A percentile compares a stretch with the other conserved stretches of the same genome.
These are phyloP conservation scores for Axea sp. DNA, from an alignment of 2,888 invertebrate genomes.

Conservation along the genomic window DNA sequence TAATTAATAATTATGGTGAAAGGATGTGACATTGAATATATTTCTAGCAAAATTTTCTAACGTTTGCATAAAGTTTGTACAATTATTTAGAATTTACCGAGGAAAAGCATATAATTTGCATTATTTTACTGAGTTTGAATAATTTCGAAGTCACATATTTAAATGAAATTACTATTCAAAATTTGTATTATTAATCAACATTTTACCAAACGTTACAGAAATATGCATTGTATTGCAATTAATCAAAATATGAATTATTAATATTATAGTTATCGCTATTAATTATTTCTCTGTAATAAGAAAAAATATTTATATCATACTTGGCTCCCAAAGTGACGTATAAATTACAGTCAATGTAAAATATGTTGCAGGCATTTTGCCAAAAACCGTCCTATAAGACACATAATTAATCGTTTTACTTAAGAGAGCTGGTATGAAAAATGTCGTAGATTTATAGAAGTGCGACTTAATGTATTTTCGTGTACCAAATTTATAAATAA, in stretches of 20 bases:
- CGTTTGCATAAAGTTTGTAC: not conserved
- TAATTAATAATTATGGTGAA: constrained; percentile 11
- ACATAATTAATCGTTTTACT: constrained; percentile 59
- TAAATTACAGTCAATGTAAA: constrained; percentile 59
- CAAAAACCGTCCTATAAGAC: constrained; percentile 55
- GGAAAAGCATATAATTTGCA: not conserved
- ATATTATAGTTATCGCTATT: constrained; percentile 10
- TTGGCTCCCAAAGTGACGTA: constrained; percentile 53
- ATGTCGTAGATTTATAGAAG: constrained; percentile 50
- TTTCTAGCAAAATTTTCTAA: not conserved
- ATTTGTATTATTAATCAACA: too few relatives aligned
- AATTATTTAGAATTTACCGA: not conserved
- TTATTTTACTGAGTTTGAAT: not conserved
- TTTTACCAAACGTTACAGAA: too few relatives aligned
- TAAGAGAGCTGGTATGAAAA: constrained; percentile 53
- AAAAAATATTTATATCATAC: constrained; percentile 50
- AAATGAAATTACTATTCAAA: too few relatives aligned
- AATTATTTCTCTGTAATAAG: constrained; percentile 22
- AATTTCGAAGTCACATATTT: too few relatives aligned
- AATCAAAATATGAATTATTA: not conserved
- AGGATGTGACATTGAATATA: too few relatives aligned
- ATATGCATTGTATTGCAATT: too few relatives aligned
- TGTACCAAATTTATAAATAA: constrained; percentile 44
- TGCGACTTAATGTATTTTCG: constrained; percentile 38
- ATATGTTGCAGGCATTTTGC: constrained; percentile 56